A percentile compares a stretch with the other conserved stretches of the same genome.
Conservation (phyloP, 2,888 invertebrate genomes). For the Baronia brevicornis region DNA sequence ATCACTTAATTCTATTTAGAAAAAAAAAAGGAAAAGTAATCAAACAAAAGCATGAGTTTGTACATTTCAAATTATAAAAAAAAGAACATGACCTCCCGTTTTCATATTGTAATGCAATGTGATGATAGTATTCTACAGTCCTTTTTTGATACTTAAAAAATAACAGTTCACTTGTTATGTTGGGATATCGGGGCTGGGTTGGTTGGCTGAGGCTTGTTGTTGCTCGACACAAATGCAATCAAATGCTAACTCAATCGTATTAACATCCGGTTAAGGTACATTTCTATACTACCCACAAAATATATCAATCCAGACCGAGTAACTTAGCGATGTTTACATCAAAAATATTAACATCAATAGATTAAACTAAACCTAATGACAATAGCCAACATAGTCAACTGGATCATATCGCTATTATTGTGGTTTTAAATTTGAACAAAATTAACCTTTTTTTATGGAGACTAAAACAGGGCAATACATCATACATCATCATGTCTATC, state of each 20-base stretch:
- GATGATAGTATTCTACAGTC: constrained; percentile 72
- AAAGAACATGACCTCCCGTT: constrained; percentile 51
- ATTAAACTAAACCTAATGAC: no score
- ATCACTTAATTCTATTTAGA: constrained; percentile 69
- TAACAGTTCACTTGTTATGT: constrained; percentile 57
- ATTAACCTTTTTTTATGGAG: no score
- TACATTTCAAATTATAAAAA: constrained; percentile 68
- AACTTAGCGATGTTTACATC: no score
- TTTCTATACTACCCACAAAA: no score
- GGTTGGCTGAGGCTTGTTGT: constrained; percentile 1
- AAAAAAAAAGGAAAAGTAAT: constrained; percentile 52
- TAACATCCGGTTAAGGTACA: no score
- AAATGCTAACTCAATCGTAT: constrained; percentile 40
- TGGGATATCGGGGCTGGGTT: constrained; percentile 14
- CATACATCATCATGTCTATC: no score
- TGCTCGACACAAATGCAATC: constrained; percentile 42
- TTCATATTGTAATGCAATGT: constrained; percentile 58
- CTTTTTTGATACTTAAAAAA: constrained; percentile 65
- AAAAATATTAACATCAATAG: no score
- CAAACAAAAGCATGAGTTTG: constrained; percentile 72
- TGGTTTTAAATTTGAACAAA: no score
- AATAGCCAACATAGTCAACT: no score
- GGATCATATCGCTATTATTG: no score
- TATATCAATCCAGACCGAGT: no score
- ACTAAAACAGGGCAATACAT: no score